Conservation (phyloP, 2,888 invertebrate species). For the Sinhomidia bicolor region DNA sequence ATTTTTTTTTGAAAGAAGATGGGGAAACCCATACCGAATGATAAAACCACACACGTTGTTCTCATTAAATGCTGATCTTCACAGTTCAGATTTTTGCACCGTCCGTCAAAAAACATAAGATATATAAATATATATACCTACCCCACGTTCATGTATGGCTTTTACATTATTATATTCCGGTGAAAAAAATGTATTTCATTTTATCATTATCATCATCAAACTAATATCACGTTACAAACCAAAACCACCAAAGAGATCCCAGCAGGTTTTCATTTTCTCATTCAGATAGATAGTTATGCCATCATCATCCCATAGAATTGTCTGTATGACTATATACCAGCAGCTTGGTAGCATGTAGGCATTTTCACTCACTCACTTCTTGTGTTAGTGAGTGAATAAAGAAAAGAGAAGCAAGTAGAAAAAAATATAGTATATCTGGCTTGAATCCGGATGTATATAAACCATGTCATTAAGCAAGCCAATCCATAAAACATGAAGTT, state of each 20-base stretch:
- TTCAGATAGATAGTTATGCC: slow-evolving; percentile 42
- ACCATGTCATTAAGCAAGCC: slow-evolving; percentile 69
- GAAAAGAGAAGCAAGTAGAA: neutral
- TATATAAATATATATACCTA: no score
- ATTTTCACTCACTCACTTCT: neutral
- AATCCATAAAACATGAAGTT: slow-evolving; percentile 72
- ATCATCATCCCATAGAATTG: neutral
- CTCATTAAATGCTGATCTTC: slow-evolving; percentile 9
- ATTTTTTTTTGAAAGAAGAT: no score
- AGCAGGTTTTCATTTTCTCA: slow-evolving; percentile 15
- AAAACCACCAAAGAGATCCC: neutral
- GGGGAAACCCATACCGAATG: no score
- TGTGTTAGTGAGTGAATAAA: slow-evolving; percentile 31
- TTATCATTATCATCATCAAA: neutral
- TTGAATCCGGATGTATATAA: slow-evolving; percentile 60
- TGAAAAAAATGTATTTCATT: neutral
- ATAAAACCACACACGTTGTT: no score
- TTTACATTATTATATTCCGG: no score
- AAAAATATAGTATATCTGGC: neutral
- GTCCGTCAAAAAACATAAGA: neutral
- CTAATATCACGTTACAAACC: slow-evolving; percentile 9
- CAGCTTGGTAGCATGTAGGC: no score
- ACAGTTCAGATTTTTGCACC: neutral
- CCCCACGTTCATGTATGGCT: neutral
- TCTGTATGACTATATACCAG: no score